A percentile compares a stretch with the other conserved stretches of the same genome.
Evolutionary conservation across 2,888 invertebrate genomes (phyloP).

Genomic region (Augochlorella aurata): DNA sequence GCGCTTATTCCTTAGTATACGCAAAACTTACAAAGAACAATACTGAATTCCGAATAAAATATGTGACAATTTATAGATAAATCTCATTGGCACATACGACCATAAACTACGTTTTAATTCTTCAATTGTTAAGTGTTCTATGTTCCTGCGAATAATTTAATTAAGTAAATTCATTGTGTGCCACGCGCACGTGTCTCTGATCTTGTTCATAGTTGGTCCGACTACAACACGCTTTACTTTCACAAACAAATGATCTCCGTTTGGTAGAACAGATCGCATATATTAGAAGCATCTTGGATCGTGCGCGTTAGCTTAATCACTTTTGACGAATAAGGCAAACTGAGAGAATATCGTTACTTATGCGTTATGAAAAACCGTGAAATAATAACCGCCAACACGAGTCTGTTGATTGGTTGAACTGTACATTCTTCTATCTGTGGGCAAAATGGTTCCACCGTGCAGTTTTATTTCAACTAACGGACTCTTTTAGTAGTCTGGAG

Average conservation of each 20-base stretch:
- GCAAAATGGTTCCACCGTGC: constrained; percentile 54
- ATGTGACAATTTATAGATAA: constrained; percentile 41
- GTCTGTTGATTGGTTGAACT: constrained; percentile 59
- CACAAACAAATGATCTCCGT: constrained; percentile 8
- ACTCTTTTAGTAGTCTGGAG: constrained; percentile 60
- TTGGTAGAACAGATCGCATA: constrained; percentile 29
- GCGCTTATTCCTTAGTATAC: constrained; percentile 14
- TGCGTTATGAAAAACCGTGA: constrained; percentile 42
- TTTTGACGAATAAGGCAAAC: constrained; percentile 40
- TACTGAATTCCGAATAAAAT: constrained; percentile 52
- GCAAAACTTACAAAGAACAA: constrained; percentile 34
- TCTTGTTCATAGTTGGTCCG: constrained; percentile 26
- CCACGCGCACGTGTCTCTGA: constrained; percentile 28
- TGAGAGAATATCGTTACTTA: constrained; percentile 26
- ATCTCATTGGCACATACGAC: constrained; percentile 61
- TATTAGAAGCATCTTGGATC: constrained; percentile 33
- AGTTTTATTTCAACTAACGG: constrained; percentile 68
- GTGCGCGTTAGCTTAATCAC: constrained; percentile 38
- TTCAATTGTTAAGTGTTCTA: constrained; percentile 47
- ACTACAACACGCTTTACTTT: constrained; percentile 9
- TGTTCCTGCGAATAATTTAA: constrained; percentile 42
- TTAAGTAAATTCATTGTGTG: constrained; percentile 50
- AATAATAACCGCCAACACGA: constrained; percentile 68
- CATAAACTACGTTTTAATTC: constrained; percentile 37
- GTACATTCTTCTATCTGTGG: constrained; percentile 51